Conservation (phyloP, 2,888 invertebrate genomes). For the Drosophila peninsularis region DNA sequence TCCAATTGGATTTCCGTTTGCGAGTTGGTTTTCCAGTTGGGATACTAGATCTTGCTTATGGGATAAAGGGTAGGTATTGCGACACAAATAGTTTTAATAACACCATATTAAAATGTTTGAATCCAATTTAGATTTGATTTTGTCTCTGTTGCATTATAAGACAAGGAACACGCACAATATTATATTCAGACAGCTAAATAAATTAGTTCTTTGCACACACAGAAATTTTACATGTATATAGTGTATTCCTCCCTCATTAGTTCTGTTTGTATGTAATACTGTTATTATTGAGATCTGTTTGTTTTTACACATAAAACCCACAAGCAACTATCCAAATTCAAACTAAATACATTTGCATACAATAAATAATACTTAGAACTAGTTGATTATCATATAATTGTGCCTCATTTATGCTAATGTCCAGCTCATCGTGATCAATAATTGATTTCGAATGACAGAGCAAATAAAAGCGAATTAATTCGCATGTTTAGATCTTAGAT, state of each 20-base stretch:
- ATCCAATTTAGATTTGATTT: neutral
- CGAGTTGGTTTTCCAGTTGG: neutral
- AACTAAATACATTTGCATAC: constrained; percentile 21
- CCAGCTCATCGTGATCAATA: constrained; percentile 10
- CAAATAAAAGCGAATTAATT: neutral
- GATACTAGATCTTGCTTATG: neutral
- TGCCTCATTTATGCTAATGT: constrained; percentile 2
- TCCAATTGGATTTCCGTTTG: neutral
- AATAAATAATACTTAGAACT: constrained; percentile 10
- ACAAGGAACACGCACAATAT: neutral
- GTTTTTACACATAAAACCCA: constrained; percentile 3
- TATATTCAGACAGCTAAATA: neutral
- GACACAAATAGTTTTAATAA: neutral
- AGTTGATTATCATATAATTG: constrained; percentile 9
- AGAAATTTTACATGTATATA: neutral
- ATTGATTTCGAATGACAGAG: constrained; percentile 4
- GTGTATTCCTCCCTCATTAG: neutral
- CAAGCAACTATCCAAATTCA: constrained; percentile 9
- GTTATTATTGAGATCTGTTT: constrained; percentile 6
- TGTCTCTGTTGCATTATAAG: neutral
- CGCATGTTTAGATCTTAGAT: neutral
- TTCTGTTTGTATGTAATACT: neutral
- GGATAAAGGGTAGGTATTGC: neutral
- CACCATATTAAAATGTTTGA: neutral
- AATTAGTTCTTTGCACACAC: neutral